Percentiles rank a stretch among this genome's conserved stretches.
These are phyloP conservation scores for Campoletis sonorensis DNA, from an alignment of 1,140 invertebrate species.

Conservation along the genomic window DNA sequence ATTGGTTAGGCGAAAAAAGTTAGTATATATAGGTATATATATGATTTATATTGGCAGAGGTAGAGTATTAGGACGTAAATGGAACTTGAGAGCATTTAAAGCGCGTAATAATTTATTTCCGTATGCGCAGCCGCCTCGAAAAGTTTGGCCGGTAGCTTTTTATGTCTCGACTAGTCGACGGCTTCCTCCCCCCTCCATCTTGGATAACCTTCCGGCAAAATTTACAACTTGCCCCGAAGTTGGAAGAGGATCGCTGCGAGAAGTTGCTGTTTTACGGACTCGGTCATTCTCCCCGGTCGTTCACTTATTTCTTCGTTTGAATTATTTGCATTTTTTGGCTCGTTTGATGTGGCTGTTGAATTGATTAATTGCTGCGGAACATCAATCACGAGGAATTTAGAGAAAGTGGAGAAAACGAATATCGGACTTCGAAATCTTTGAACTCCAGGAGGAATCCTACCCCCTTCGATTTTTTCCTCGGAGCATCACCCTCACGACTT, in stretches of 20 bases:
- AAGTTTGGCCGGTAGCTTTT: conserved; percentile 24
- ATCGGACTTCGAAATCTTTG: neutral
- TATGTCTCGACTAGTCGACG: conserved; percentile 18
- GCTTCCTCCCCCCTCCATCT: neutral
- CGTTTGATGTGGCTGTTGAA: neutral
- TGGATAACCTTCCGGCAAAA: neutral
- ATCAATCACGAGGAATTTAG: neutral
- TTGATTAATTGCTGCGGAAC: neutral
- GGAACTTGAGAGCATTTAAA: neutral
- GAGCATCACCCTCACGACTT: neutral
- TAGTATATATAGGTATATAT: neutral
- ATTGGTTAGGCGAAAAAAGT: conserved; percentile 37
- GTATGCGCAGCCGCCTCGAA: conserved; percentile 17
- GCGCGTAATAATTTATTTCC: conserved; percentile 36
- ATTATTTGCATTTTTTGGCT: neutral
- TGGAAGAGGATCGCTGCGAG: no score
- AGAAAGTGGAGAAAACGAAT: neutral
- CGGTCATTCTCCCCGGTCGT: neutral
- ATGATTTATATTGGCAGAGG: neutral
- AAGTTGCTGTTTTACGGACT: conserved; percentile 1
- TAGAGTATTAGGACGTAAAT: neutral
- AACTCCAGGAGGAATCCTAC: neutral
- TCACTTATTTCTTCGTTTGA: neutral
- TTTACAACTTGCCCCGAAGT: neutral
- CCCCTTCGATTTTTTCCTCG: neutral